A percentile compares a stretch with the other conserved stretches of the same genome.
phyloP scores from a whole-genome alignment of 2,888 invertebrate genomes.

The Neoaliturus tenellus region DNA sequence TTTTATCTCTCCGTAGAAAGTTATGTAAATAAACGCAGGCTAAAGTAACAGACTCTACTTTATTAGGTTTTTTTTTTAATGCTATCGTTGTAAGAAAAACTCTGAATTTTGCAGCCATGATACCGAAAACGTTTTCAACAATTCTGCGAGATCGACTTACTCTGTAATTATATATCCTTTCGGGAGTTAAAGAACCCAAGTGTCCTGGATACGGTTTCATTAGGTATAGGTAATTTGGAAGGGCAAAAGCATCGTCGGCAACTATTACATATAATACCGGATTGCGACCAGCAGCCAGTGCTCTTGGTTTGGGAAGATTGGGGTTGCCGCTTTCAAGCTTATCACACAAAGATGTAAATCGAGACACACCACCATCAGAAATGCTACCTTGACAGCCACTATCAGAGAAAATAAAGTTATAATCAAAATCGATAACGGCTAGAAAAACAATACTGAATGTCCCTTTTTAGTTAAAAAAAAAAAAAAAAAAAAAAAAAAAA shows the following conservation, averaged over 20 bases:
- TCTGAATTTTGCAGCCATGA: slow-evolving; percentile 63
- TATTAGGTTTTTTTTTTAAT: slow-evolving; percentile 62
- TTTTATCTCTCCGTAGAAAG: slow-evolving; percentile 63
- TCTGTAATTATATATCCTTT: slow-evolving; percentile 64
- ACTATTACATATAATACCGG: slow-evolving; percentile 61
- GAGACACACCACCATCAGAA: slow-evolving; percentile 65
- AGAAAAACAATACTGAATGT: slow-evolving; percentile 66
- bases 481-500: no score
- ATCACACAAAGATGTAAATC: slow-evolving; percentile 52
- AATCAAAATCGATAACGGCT: slow-evolving; percentile 66
- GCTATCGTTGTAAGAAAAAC: slow-evolving; percentile 62
- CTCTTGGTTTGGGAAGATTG: slow-evolving; percentile 52
- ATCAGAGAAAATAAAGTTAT: slow-evolving; percentile 67
- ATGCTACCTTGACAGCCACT: slow-evolving; percentile 67
- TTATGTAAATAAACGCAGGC: slow-evolving; percentile 64
- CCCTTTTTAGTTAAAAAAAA: slow-evolving; percentile 67
- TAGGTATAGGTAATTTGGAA: slow-evolving; percentile 61
- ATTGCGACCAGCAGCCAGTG: slow-evolving; percentile 49
- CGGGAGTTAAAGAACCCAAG: slow-evolving; percentile 45
- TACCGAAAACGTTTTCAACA: slow-evolving; percentile 65
- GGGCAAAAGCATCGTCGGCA: slow-evolving; percentile 66
- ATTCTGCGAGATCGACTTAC: slow-evolving; percentile 63
- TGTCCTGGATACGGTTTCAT: slow-evolving; percentile 62
- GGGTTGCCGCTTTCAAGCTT: slow-evolving; percentile 47
- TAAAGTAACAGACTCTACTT: slow-evolving; percentile 62